Base-by-base conservation (phyloP, 2,888 invertebrate species). In the Eupithecia centaureata region DNA sequence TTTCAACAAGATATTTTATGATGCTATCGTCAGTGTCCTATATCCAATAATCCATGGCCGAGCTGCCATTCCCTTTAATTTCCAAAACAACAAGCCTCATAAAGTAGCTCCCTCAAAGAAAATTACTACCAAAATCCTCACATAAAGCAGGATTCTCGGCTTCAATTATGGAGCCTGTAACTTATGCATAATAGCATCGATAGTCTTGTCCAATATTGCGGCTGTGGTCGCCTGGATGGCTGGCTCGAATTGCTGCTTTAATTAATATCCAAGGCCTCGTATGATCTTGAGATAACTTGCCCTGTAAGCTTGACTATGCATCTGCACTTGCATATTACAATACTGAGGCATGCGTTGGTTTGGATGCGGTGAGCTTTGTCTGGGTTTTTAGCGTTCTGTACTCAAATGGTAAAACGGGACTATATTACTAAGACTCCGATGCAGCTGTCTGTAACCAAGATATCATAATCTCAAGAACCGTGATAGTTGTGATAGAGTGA, bases 161-260 rank as follows among this genome's bases (percentile, higher is more conserved):
- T 70, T 70, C 67, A 70, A 70, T 67, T 68, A 65, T 51, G 65
- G 60, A 65, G 62, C 38, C 59, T 57, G 59, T 71, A 65, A 67
- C 57, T 63, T 67, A 67, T 64, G 70, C 67, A 60, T 67, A 71
- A 57, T 61, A 64, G 42, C 58, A 73, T 74, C 66, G 71, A 71
- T 70, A 65, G 67, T 67, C 67, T 65, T 63, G 71, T 70, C 67
- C 67, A 67, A 71, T 72, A 70, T 66, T 65, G 68, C 65, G 65
- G 65, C 22, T 65, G 60, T 52, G 68, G 68, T 64, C 67, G 65
- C 35, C 35, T 42, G 66, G 70, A 25, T 63, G 70, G 54, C 66
- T 64, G 59, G 63, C 63, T 68, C 62, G 72, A 73, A 71, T 72
- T 68, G 65, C 62, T 73, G 70, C 70, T 60, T 62, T 69, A 72